phyloP scores from a whole-genome alignment of 2,113 vertebrate species.

The Dipodomys ordii region DNA sequence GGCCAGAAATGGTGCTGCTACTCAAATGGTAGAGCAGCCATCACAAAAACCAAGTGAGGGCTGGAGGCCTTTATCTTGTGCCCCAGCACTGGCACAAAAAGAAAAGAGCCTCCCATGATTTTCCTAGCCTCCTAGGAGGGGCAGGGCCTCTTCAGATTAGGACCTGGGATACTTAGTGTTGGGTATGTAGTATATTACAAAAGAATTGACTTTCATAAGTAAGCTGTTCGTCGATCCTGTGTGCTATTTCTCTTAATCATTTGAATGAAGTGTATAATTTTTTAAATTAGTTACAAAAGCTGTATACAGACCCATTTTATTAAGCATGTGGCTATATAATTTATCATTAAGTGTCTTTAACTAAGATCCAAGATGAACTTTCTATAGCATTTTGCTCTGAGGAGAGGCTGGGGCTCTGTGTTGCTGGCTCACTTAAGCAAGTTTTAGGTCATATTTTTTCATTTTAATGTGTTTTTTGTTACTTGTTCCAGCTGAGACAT shows the following conservation, averaged over 20 bases:
- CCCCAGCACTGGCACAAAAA: too few species aligned
- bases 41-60: too few species aligned
- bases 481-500: not conserved
- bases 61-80: too few species aligned
- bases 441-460: not conserved
- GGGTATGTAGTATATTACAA: not conserved
- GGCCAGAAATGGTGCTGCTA: too few species aligned
- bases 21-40: too few species aligned
- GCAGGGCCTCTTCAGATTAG: not conserved
- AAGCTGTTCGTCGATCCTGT: not conserved
- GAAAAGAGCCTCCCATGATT: too few species aligned
- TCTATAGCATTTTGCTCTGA: not conserved
- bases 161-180: not conserved
- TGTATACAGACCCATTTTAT: not conserved
- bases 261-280: slow-evolving; percentile 12
- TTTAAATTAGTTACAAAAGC: not conserved
- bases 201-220: not conserved
- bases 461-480: slow-evolving; percentile 1
- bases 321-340: not conserved
- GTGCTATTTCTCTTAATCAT: not conserved
- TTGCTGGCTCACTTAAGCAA: not conserved
- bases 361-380: not conserved
- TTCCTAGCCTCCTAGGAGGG: too few species aligned
- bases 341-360: not conserved
- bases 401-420: not conserved